Base-by-base conservation (phyloP, 2,888 invertebrate species). In the Epinotia brunnichana region DNA sequence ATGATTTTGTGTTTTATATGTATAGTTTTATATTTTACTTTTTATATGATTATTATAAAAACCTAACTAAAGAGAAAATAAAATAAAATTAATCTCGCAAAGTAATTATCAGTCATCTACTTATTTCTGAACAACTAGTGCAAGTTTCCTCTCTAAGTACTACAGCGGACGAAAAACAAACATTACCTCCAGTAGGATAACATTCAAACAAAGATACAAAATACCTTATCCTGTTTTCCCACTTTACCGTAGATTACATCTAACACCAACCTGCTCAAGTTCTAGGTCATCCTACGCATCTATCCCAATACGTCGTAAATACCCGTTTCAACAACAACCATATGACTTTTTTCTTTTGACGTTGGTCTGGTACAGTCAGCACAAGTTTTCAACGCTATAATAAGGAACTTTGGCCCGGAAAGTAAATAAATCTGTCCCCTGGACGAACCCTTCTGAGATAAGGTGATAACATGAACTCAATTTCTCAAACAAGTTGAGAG, bases 401-500 rank as follows among this genome's bases (percentile, higher is more conserved):
- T 68, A 72, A 41, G 70, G 57, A 67, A 72, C 17, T 72, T 39
- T 35, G 56, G 54, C 19, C 41, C 29, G 59, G 48, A 68, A 66
- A 66, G 72, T 62, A 67, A 72, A 72, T 72, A 72, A 72, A 68
- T 72, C 67, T 62, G 72, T 71, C 66, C 71, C 63, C 66, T 44
- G 67, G 67, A 68, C 72, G 54, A 68, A 72, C 72, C 72, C 72
- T 72, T 72, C 64, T 35, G 48, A 69, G 73, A 73, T 73, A 73
- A 73, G 73, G 68, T 73, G 73, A 73, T 73, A 73, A 69, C 68
- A 69, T n/a, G 62, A 62, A 69, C 73, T 73, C 69, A 73, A 73
- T 73, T 63, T 73, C n/a, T n/a, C n/a, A n/a, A n/a, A n/a, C n/a
- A 73, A 73, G 68, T 73, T 69, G 59, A 73, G 63, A 73, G 72